Evolutionary conservation across 92 coral and sea anemone genomes (phyloP).

Genomic region (Galaxea fascicularis): DNA sequence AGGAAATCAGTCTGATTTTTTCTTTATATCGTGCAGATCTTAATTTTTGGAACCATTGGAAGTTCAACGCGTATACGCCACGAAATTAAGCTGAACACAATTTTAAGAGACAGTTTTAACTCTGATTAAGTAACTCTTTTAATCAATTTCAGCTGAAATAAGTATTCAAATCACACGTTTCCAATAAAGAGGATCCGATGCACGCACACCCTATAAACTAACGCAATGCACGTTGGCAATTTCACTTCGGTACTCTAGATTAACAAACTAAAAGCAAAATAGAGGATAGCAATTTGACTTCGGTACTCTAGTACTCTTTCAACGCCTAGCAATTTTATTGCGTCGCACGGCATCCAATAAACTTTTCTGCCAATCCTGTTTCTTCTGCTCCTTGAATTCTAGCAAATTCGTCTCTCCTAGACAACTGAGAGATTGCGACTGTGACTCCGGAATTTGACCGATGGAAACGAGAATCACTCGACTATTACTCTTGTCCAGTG

Average conservation of each 20-base stretch:
- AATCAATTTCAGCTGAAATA: no score
- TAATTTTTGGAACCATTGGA: no score
- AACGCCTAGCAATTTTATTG: neutral
- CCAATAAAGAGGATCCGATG: no score
- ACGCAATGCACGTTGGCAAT: no score
- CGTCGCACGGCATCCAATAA: neutral
- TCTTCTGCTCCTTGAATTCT: constrained; percentile 37
- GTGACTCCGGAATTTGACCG: constrained; percentile 25
- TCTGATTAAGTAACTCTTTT: no score
- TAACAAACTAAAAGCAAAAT: neutral
- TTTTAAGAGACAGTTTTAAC: no score
- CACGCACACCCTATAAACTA: neutral
- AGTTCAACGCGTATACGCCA: no score
- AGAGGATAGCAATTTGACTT: no score
- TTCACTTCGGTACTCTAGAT: neutral
- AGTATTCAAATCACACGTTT: no score
- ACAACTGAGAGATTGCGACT: constrained; percentile 17
- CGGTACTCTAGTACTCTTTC: neutral
- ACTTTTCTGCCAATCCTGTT: constrained; percentile 29
- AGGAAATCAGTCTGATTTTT: no score
- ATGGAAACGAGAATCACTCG: constrained; percentile 41
- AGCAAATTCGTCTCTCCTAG: constrained; percentile 38
- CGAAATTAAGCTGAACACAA: no score
- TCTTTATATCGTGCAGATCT: no score
- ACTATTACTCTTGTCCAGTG: constrained; percentile 13